These are phyloP conservation scores for Pterostichus niger DNA, from an alignment of 2,888 invertebrate species.

Conservation along the genomic window DNA sequence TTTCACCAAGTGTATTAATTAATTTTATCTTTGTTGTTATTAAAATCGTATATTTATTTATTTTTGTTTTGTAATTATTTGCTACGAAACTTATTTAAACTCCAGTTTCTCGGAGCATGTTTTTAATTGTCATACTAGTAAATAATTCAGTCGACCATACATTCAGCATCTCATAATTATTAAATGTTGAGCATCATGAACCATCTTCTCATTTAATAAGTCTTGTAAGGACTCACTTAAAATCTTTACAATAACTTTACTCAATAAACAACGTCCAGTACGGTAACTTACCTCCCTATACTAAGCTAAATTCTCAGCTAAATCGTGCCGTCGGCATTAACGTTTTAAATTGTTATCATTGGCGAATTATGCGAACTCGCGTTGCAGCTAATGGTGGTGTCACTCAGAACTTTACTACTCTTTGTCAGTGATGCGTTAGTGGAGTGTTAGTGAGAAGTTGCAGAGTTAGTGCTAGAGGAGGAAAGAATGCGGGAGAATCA, in stretches of 20 bases:
- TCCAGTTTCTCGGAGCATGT: too few relatives aligned
- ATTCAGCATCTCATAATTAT: background rate
- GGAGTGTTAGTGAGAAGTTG: background rate
- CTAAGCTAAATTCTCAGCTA: conserved; percentile 15
- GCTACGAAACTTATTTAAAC: too few relatives aligned
- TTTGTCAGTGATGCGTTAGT: conserved; percentile 21
- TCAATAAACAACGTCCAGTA: conserved; percentile 15
- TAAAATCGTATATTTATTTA: too few relatives aligned
- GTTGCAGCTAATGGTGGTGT: conserved; percentile 37
- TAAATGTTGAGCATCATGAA: background rate
- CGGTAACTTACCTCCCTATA: background rate
- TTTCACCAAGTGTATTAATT: too few relatives aligned
- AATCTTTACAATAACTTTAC: background rate
- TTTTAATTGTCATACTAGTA: background rate
- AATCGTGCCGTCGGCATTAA: conserved; percentile 24
- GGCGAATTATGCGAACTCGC: conserved; percentile 24
- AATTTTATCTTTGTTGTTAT: too few relatives aligned
- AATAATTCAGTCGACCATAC: too few relatives aligned
- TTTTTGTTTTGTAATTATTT: too few relatives aligned
- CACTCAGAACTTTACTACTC: conserved; percentile 20
- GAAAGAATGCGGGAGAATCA: background rate
- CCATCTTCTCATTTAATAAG: background rate
- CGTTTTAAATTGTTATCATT: conserved; percentile 43
- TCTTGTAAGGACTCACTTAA: background rate
- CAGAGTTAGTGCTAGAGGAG: background rate